Evolutionary conservation across 2,888 invertebrate species (phyloP).

Genomic region (Myopa tessellatipennis): DNA sequence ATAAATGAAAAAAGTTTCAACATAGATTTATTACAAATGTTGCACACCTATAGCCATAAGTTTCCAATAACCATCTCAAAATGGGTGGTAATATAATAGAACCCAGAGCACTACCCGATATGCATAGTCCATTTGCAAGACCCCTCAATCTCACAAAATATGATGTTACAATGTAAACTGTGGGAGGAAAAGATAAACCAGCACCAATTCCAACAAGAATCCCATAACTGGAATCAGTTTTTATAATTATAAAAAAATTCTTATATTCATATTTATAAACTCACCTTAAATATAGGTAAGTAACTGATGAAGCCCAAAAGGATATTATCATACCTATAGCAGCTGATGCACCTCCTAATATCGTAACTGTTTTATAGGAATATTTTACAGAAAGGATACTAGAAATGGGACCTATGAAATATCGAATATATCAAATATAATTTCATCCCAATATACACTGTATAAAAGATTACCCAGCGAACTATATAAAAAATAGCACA

Average conservation of each 20-base stretch:
- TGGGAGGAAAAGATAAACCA: conserved; percentile 87
- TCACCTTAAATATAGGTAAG: conserved; percentile 83
- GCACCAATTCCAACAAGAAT: conserved; percentile 86
- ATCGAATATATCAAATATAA: conserved; percentile 16
- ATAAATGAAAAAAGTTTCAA: background rate
- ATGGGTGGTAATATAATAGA: conserved; percentile 87
- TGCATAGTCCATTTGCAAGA: conserved; percentile 87
- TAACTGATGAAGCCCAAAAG: conserved; percentile 83
- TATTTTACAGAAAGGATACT: conserved; percentile 86
- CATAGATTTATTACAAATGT: conserved; percentile 15
- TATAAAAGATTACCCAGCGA: conserved; percentile 76
- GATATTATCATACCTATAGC: conserved; percentile 87
- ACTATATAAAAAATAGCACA: conserved; percentile 89
- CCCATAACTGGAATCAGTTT: conserved; percentile 74
- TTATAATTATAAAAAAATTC: background rate
- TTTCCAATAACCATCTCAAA: conserved; percentile 76
- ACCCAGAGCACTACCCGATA: conserved; percentile 88
- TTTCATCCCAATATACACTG: background rate
- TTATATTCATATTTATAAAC: conserved; percentile 45
- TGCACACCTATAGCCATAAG: conserved; percentile 76
- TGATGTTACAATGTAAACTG: conserved; percentile 89
- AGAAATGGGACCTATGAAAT: conserved; percentile 80
- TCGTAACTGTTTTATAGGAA: conserved; percentile 85
- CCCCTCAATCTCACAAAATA: conserved; percentile 84
- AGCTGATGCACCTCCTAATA: conserved; percentile 84